These are phyloP conservation scores for Tragelaphus scriptus DNA, from an alignment of 2,113 vertebrate genomes.

Conservation along the genomic window DNA sequence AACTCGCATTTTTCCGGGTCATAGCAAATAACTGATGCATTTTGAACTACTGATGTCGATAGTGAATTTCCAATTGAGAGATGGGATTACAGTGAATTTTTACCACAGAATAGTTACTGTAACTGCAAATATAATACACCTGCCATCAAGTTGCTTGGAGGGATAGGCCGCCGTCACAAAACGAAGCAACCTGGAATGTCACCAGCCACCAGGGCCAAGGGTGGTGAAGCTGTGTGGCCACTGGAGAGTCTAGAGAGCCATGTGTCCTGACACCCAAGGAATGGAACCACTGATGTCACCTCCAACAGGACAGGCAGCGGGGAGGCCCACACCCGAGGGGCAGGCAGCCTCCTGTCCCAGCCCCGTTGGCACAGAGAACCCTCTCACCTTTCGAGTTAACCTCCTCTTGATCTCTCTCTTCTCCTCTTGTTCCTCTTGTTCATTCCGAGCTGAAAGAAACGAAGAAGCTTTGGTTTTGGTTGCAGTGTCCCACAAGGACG, in stretches of 20 bases:
- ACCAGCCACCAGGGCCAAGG: not conserved
- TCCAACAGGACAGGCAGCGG: rapidly evolving
- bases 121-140: not conserved
- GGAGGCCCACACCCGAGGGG: not conserved
- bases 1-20: not conserved
- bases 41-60: not conserved
- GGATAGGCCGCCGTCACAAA: not conserved
- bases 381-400: slow-evolving; percentile 94
- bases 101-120: not conserved
- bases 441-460: slow-evolving; percentile 92
- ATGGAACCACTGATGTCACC: rapidly evolving
- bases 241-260: not conserved
- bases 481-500: rapidly evolving
- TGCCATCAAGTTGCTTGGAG: not conserved
- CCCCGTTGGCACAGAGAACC: not conserved
- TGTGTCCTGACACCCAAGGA: rapidly evolving
- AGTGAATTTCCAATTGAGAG: not conserved
- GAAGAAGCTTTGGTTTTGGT: slow-evolving; percentile 21
- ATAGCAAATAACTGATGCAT: not conserved
- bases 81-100: not conserved
- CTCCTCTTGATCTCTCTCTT: slow-evolving; percentile 97
- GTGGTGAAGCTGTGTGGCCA: not conserved
- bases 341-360: not conserved
- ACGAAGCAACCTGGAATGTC: not conserved
- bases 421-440: slow-evolving; percentile 98